Base-by-base conservation (phyloP, 2,888 invertebrate genomes). In the Cataglyphis rosenhaueri region DNA sequence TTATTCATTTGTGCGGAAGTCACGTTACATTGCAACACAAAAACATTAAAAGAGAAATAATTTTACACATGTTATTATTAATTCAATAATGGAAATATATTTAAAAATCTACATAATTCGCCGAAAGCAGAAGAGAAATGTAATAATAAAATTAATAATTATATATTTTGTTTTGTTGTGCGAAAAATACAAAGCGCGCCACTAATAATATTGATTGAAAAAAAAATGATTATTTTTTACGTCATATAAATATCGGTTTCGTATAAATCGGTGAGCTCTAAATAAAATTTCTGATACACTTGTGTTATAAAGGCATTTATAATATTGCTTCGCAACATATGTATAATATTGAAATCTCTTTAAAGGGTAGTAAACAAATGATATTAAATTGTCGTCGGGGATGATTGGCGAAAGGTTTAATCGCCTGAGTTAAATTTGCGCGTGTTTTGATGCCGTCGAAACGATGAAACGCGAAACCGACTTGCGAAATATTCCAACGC, bases 21-120 rank as follows among this genome's bases (percentile, higher is more conserved):
- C 35, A 12, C 59, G 25, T 78, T 74, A 52, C 52, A 38, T 25
- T 25, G 38, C 25, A 21, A 6, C n/a, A n/a, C n/a, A 52, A 52
- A 52, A 52, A 52, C 2, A n/a, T 52, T 32, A 57, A 55, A 78
- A 78, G 70, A 48, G 61, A 76, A 79, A 70, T 79, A 59, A 79
- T 71, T 79, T 25, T 25, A 35, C 1, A 44, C 25, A 21, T 48
- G 70, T 68, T 59, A 44, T 59, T 79, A 71, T 66, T 57, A 71
- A 79, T 71, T 79, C 59, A 59, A 71, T 71, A 79, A 71, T 70
- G 57, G 48, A 71, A 44, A 70, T 52, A 29, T 25, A 48, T 66
- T 76, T 66, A 55, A 76, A 76, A 76, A 41, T 38, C 32, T 12
- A 59, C 35, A 25, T 59, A 71, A 79, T 35, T 61, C 44, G 48